A percentile compares a stretch with the other conserved stretches of the same genome.
These are phyloP conservation scores for Calcarius ornatus DNA, from an alignment of 2,113 vertebrate species.

Conservation along the genomic window DNA sequence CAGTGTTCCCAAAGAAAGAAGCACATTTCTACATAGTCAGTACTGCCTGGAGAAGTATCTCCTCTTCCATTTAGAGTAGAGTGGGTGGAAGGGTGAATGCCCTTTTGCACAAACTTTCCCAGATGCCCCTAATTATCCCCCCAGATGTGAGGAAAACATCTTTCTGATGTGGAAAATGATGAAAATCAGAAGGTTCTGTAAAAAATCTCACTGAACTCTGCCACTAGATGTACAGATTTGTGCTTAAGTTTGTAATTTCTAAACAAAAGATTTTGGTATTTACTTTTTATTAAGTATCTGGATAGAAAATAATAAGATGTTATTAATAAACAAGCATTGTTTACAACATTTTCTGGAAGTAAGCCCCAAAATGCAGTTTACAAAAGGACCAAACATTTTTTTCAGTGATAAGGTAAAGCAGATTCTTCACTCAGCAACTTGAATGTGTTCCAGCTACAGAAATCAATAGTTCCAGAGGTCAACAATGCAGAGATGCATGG, in stretches of 20 bases:
- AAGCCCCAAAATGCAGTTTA: background rate
- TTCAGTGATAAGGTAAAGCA: background rate
- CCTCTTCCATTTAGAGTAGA: background rate
- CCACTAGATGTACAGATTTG: background rate
- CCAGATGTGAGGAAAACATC: background rate
- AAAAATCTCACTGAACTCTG: background rate
- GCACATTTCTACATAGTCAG: background rate
- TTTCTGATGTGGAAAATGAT: background rate
- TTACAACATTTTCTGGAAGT: background rate
- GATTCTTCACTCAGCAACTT: background rate
- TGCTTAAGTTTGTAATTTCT: background rate
- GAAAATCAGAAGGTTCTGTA: background rate
- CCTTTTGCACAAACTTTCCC: background rate
- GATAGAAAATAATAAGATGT: background rate
- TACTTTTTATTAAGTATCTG: background rate
- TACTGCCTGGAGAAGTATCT: background rate
- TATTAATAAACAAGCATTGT: background rate
- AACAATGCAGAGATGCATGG: background rate
- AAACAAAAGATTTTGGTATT: background rate
- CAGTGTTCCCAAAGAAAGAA: background rate
- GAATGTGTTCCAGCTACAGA: background rate
- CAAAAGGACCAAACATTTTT: background rate
- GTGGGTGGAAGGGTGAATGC: background rate
- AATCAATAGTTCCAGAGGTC: conserved; percentile 51
- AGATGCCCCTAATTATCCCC: background rate